Conservation (phyloP, 2,888 invertebrate genomes). For the Dromius quadrimaculatus region DNA sequence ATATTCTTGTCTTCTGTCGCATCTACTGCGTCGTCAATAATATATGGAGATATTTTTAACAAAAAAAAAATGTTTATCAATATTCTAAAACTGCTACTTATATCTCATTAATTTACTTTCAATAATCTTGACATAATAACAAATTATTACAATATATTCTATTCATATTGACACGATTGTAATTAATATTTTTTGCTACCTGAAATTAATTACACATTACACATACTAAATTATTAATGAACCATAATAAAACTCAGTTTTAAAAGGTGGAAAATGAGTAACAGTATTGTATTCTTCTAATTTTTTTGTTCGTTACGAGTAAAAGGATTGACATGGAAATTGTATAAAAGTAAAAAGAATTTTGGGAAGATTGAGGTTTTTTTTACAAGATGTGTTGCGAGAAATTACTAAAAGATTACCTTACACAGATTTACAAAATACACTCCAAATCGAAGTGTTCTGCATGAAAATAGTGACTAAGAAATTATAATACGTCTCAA, state of each 20-base stretch:
- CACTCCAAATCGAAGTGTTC: too few relatives aligned
- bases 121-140: slow-evolving; percentile 25
- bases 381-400: too few relatives aligned
- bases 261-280: slow-evolving; percentile 5
- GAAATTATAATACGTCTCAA: too few relatives aligned
- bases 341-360: too few relatives aligned
- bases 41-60: slow-evolving; percentile 14
- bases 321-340: too few relatives aligned
- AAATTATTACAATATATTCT: slow-evolving; percentile 30
- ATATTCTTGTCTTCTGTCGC: slow-evolving; percentile 25
- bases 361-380: too few relatives aligned
- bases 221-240: slow-evolving; percentile 23
- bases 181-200: slow-evolving; percentile 5
- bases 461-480: too few relatives aligned
- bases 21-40: slow-evolving; percentile 27
- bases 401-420: too few relatives aligned
- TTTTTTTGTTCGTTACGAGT: too few relatives aligned
- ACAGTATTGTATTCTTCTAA: too few relatives aligned
- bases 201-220: slow-evolving; percentile 27
- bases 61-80: not conserved
- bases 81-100: slow-evolving; percentile 22
- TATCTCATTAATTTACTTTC: slow-evolving; percentile 15
- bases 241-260: slow-evolving; percentile 22
- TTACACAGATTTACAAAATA: too few relatives aligned
- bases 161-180: not conserved